Base-by-base conservation (phyloP, 92 coral and sea anemone genomes). In the Anthopleura xanthogrammica region DNA sequence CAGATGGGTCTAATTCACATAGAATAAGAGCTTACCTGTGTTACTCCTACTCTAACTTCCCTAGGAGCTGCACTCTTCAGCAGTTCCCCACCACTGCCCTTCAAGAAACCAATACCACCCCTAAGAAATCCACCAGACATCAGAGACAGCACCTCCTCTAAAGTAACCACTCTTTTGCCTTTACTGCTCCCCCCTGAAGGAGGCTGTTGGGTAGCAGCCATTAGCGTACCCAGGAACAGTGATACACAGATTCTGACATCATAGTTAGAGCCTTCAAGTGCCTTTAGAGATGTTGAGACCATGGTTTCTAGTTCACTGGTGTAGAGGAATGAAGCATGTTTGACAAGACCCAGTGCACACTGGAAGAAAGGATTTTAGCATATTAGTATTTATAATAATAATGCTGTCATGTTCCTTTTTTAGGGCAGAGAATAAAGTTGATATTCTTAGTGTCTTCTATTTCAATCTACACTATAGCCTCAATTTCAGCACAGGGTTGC, bases 71-170 rank as follows among this genome's bases (percentile, higher is more conserved):
- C 75, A 22, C 94, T 91, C 91, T 96, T 96, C 23, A 96, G 88
- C 60, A 96, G 82, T 72, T 96, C 99, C 8, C 99, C 99, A 41
- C 98, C 94, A 64, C 98, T 89, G 5, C 94, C 96, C 73, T 94
- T 94, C 54, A 94, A 83, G 86, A 96, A 96, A n/a, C 99, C 99
- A 89, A 92, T 92, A 41, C 99, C 98, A 55, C 99, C 99, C 41
- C 99, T 90, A 13, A 96, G 92, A 60, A 96, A 96, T 16, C 99
- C 99, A 52, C 98, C 98, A 1, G 99, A 89, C 99, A 96, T 96
- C 80, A 82, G 85, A 0, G 92, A 85, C 85, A 96, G 81, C 80
- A 96, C 95, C 77, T 96, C 99, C 57, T 92, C 98, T 19, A 96
- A 84, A 75, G 93, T 91, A 39, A 87, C 81, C 12, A 85, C 85